phyloP scores from a whole-genome alignment of 2,888 invertebrate genomes.

The Drosophila barbarae region DNA sequence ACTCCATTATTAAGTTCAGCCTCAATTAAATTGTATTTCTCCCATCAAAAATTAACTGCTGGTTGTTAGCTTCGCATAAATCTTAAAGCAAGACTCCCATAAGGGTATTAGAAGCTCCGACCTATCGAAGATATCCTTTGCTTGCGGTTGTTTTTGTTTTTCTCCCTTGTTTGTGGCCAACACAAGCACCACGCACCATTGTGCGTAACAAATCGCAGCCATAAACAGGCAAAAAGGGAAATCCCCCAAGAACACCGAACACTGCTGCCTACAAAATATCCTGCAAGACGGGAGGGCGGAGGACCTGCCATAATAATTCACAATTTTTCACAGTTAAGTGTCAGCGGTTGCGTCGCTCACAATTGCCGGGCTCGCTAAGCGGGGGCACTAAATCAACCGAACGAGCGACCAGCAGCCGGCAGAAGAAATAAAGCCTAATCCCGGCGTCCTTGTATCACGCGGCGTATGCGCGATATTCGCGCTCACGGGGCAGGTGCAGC shows the following conservation, averaged over 20 bases:
- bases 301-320: slow-evolving; percentile 71
- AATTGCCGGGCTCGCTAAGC: slow-evolving; percentile 64
- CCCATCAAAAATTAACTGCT: slow-evolving; percentile 6
- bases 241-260: slow-evolving; percentile 32
- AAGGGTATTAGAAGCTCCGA: slow-evolving; percentile 19
- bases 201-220: slow-evolving; percentile 73
- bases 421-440: slow-evolving; percentile 38
- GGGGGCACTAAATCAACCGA: slow-evolving; percentile 67
- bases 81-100: not conserved
- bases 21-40: not conserved
- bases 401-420: slow-evolving; percentile 24
- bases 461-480: slow-evolving; percentile 58
- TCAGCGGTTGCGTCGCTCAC: slow-evolving; percentile 65
- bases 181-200: slow-evolving; percentile 64
- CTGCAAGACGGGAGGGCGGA: slow-evolving; percentile 2
- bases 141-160: slow-evolving; percentile 18
- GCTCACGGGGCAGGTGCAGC: slow-evolving; percentile 43
- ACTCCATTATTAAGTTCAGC: not conserved
- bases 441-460: slow-evolving; percentile 20
- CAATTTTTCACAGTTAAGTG: slow-evolving; percentile 75
- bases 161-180: slow-evolving; percentile 51
- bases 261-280: slow-evolving; percentile 31
- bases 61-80: slow-evolving; percentile 7
- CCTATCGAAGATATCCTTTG: slow-evolving; percentile 3
- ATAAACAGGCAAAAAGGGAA: slow-evolving; percentile 59